Evolutionary conservation across 2,888 invertebrate species (phyloP).

Genomic region (Thysanoteuthis rhombus): DNA sequence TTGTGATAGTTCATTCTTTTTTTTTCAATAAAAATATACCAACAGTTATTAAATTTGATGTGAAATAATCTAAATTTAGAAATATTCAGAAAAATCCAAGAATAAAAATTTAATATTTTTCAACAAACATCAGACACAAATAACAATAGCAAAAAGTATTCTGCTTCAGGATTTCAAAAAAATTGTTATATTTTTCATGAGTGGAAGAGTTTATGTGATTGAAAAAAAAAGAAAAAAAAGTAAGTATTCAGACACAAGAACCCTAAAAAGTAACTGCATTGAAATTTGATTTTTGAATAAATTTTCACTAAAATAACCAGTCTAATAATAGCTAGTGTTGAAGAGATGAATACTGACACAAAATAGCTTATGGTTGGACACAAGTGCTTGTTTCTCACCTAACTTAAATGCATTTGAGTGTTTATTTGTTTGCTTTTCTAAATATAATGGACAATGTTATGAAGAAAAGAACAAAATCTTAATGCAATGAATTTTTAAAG

Average conservation of each 20-base stretch:
- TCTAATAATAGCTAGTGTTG: not conserved
- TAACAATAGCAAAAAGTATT: constrained; percentile 12
- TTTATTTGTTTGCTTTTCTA: not conserved
- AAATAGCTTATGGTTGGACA: not conserved
- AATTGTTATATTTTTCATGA: not conserved
- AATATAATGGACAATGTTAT: not conserved
- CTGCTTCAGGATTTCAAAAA: not conserved
- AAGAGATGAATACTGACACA: not conserved
- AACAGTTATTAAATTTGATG: not conserved
- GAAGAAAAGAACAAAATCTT: not conserved
- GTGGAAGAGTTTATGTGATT: not conserved
- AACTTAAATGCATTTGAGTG: not conserved
- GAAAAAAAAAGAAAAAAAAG: not conserved
- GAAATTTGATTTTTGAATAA: not conserved
- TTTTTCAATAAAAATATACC: constrained; percentile 12
- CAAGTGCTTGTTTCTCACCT: not conserved
- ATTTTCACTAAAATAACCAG: not conserved
- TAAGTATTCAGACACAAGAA: not conserved
- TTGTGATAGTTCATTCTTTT: not conserved
- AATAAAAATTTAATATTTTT: constrained; percentile 12
- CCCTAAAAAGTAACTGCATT: not conserved
- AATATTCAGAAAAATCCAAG: not conserved
- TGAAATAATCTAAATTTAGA: constrained; percentile 12
- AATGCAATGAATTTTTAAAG: no score
- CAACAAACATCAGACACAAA: not conserved